These are phyloP conservation scores for Coendou prehensilis DNA, from an alignment of 2,797 vertebrate species.

Conservation along the genomic window DNA sequence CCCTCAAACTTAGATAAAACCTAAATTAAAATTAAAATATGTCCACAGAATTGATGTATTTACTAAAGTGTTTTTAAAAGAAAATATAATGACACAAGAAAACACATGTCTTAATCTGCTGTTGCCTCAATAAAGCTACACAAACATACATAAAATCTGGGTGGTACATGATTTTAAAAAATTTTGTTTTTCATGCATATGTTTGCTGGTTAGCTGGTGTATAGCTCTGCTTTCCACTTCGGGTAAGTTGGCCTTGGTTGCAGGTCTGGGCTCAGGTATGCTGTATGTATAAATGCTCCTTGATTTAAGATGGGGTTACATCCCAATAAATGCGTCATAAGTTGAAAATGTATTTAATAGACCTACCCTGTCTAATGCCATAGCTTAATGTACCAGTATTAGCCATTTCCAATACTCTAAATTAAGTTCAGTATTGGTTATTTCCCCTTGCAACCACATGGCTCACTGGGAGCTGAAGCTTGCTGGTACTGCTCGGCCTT, in stretches of 20 bases:
- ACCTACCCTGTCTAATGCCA: neutral
- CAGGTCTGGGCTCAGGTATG: neutral
- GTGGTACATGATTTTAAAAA: neutral
- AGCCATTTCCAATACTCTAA: neutral
- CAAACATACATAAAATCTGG: neutral
- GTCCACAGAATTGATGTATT: neutral
- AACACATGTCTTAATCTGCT: neutral
- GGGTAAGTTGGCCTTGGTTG: neutral
- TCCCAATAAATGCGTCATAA: neutral
- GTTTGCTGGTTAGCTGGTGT: neutral
- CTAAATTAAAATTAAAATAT: neutral
- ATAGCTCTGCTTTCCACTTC: neutral
- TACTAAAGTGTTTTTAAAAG: neutral
- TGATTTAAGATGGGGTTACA: neutral
- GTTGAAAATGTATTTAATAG: neutral
- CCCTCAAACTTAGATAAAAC: neutral
- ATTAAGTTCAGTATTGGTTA: too few species aligned
- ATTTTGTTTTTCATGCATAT: neutral
- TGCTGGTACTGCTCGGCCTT: neutral
- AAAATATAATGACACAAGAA: neutral
- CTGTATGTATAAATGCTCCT: neutral
- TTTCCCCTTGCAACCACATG: neutral
- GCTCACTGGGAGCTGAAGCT: neutral
- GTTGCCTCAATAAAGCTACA: neutral
- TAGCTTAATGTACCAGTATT: neutral